Evolutionary conservation across 2,797 vertebrate genomes (phyloP).

Genomic region (Micrastur ruficollis): DNA sequence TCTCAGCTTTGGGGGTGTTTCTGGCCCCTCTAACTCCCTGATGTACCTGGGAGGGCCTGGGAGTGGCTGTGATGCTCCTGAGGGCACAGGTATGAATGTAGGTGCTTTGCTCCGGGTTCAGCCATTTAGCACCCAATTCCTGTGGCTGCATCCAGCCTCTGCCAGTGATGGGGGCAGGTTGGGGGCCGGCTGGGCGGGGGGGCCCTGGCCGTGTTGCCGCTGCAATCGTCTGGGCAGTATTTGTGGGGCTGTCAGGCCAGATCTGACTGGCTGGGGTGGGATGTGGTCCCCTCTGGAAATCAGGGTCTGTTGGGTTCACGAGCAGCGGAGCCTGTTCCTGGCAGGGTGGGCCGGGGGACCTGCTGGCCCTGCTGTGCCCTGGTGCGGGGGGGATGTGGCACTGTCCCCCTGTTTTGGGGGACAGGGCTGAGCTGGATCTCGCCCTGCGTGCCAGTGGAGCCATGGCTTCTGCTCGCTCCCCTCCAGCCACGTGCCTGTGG

Average conservation of each 20-base stretch:
- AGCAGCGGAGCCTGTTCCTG: not conserved
- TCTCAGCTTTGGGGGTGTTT: not conserved
- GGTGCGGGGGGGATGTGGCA: not conserved
- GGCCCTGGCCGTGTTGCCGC: not conserved
- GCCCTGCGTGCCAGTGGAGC: not conserved
- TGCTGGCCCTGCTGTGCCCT: not conserved
- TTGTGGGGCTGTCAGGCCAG: not conserved
- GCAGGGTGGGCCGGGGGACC: no score
- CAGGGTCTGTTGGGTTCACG: not conserved
- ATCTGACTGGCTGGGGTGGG: not conserved
- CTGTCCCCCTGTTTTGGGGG: fast-evolving
- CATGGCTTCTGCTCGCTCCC: not conserved
- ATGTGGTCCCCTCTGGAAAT: not conserved
- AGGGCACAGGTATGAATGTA: no score
- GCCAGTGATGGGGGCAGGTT: not conserved
- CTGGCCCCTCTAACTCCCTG: not conserved
- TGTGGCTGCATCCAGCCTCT: not conserved
- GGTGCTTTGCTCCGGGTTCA: not conserved
- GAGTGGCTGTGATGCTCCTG: not conserved
- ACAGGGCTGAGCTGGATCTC: not conserved
- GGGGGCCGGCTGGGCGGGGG: fast-evolving
- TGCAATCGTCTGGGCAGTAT: not conserved
- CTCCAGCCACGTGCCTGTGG: not conserved
- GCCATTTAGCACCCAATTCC: not conserved
- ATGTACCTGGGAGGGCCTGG: not conserved